Evolutionary conservation across 1,140 invertebrate genomes (phyloP), one percentile per base, ranked within the genome.

Genomic region (Magallana ariakensis): DNA sequence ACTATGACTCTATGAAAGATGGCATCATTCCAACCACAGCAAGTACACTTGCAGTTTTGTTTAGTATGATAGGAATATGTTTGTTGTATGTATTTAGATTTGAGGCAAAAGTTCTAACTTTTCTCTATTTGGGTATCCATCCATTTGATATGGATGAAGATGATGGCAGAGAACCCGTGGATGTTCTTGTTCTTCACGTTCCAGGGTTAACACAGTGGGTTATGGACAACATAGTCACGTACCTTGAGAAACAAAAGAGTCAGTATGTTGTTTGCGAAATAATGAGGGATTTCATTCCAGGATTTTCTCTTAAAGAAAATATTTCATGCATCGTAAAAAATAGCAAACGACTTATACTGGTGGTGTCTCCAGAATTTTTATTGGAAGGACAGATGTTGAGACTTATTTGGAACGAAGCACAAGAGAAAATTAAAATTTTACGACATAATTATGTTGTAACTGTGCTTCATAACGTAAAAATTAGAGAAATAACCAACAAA

Each of bases 121-220:
- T 90, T 58, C 87, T 92, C 4, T 91, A 92, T 86, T 90, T 91
- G 54, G 91, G 91, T 1, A 33, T 92, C n/a, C 92, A 91, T 84
- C 92, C 92, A n/a, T 92, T 92, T 81, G 92, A 92, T 87, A 87
- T 87, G 16, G 90, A 92, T 33, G 85, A 88, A n/a, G 58, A 86
- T 3, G 87, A 90, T 11, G 10, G 60, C 0, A 62, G 82, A 0
- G 89, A 90, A 66, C 58, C 86, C 6, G 88, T 91, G 82, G 91
- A 92, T 66, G 89, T 87, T 46, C 84, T 90, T 11, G 87, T 92
- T 33, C 82, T 90, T 22, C 91, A 91, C 85, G 85, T 87, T 10
- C 66, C 87, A 10, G 26, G 33, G 3, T 13, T 89, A 2, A 87
- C 89, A 2, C 89, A 89, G 11, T 92, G 91, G 91, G 90, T 91